Base-by-base conservation (phyloP, 2,888 invertebrate species). In the Leistus spinibarbis region DNA sequence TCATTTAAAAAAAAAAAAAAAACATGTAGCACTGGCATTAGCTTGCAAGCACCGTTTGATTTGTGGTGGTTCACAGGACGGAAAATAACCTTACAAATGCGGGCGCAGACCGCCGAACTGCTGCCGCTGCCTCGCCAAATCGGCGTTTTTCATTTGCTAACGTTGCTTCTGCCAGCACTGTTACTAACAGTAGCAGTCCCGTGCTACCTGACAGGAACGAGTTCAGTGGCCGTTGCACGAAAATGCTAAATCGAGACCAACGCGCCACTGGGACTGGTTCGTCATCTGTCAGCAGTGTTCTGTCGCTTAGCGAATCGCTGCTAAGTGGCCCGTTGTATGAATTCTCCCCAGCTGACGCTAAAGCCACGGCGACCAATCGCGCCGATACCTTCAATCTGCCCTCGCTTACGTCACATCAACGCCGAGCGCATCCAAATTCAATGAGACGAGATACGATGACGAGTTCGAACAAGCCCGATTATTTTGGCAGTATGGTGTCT, bases 401-500 rank as follows among this genome's bases (percentile, higher is more conserved):
- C n/a, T 4, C 24, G n/a, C 22, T 20, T 23, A 17, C 24, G 2
- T 56, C 56, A 7, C 20, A 40, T 9, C 27, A 27, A 5, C 40
- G 7, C 40, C 7, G 17, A 40, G 3, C 27, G 16, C 16, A 40
- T 53, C 40, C 53, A 3, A 53, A 53, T 19, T 66, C 66, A 16
- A 17, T 66, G 22, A 54, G 53, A 62, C 27, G 64, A 54, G 24
- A 20, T 20, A 64, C 17, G 53, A 53, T 53, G 54, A 54, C 27
- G 54, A 0, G 27, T 3, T 5, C 40, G n/a, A n/a, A n/a, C 40
- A 80, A 79, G 76, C 76, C 79, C 3, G 81, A 82, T 75, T 81
- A 84, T 69, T 86, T 86, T 76, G 86, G 86, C 10, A 86, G 86
- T 77, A 82, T 83, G 9, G 83, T 86, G 65, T 82, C 85, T 1